These are phyloP conservation scores for Thelaira solivaga DNA, from an alignment of 2,888 invertebrate species.

Conservation along the genomic window DNA sequence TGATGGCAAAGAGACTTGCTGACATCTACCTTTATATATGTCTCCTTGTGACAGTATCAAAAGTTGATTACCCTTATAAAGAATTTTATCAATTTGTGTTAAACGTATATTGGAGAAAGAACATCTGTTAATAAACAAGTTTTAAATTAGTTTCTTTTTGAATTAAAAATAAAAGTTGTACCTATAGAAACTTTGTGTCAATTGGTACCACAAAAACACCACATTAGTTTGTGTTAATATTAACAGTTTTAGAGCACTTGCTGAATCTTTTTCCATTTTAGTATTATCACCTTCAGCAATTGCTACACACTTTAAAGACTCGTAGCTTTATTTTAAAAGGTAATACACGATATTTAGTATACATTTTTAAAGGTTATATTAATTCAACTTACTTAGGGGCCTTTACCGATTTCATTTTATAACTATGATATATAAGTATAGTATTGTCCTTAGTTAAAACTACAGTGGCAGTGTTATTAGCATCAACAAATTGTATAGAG, in stretches of 20 bases:
- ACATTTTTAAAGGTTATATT: not conserved
- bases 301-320: conserved; percentile 71
- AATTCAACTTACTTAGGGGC: conserved; percentile 71
- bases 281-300: conserved; percentile 70
- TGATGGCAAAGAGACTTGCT: conserved; percentile 75
- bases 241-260: conserved; percentile 71
- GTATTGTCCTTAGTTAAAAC: conserved; percentile 69
- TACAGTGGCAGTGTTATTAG: conserved; percentile 73
- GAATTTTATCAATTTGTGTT: conserved; percentile 71
- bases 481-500: conserved; percentile 74
- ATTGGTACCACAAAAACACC: conserved; percentile 76
- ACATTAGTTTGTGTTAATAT: conserved; percentile 74
- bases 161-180: conserved; percentile 36
- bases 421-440: conserved; percentile 72
- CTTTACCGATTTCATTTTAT: conserved; percentile 70
- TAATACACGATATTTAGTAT: conserved; percentile 25
- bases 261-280: conserved; percentile 69
- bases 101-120: conserved; percentile 70
- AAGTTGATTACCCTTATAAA: conserved; percentile 72
- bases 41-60: conserved; percentile 73
- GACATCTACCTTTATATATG: conserved; percentile 74
- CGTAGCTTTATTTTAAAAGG: conserved; percentile 66
- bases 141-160: not conserved
- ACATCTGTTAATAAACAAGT: too few relatives aligned
- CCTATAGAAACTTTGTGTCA: conserved; percentile 74